Evolutionary conservation across 2,888 invertebrate genomes (phyloP), one percentile per base, ranked within the genome.

Genomic region (Drosophila glabriapex): DNA sequence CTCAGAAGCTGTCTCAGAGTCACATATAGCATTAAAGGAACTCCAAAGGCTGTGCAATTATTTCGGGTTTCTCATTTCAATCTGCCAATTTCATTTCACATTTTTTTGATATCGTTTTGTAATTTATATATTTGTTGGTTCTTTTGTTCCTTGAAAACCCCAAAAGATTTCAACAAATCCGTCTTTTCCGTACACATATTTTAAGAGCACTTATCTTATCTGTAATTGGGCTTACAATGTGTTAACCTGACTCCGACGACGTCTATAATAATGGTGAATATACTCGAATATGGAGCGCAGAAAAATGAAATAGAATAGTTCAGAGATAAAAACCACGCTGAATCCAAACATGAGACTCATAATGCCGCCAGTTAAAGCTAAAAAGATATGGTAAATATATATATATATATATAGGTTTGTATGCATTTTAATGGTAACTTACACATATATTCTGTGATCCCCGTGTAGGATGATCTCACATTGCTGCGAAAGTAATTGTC

Each of bases 271-370:
- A 29, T 39, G 28, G 5, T 82, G 66, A 1, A 82, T 33, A 22
- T 78, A 69, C 9, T 64, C 54, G 25, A 79, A 43, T 12, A 69
- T 22, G 0, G 73, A 65, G 28, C 95, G 94, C 28, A 97, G 91
- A 0, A 95, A 94, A 35, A 96, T 78, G 83, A 95, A 97, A 92
- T 97, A 97, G 10, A 96, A 70, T 9, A 97, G 94, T 93, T 97
- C 97, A 22, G 96, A 95, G 0, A 95, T 94, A 75, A 97, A 97
- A 89, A 97, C 94, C 80, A 97, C 95, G 89, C 97, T 97, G 92
- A 97, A 97, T 0, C 97, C 97, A 94, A 97, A 95, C 93, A 97
- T 97, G 1, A 97, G 94, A 1, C 97, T 96, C 31, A 97, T 94
- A 6, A 97, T 94, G 4, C 97, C 97, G 31, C 97, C 97, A 3